phyloP scores from a whole-genome alignment of 2,888 invertebrate genomes.

The Caenorhabditis drosophilae region DNA sequence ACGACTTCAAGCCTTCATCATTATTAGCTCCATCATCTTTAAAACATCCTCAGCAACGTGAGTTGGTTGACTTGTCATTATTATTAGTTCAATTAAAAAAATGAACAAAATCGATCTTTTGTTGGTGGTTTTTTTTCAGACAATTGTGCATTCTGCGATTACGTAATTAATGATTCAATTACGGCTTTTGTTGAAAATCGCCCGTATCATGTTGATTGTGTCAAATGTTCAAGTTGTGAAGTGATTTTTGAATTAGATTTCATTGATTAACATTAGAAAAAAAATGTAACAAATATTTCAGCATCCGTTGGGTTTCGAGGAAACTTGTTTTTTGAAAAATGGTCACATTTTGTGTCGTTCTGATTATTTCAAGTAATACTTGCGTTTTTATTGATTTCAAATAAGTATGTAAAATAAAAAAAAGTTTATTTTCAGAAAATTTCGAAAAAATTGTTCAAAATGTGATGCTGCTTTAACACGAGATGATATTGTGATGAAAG shows the following conservation, averaged over 20 bases:
- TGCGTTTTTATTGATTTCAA: too few relatives aligned
- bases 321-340: conserved; percentile 27
- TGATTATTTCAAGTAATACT: conserved; percentile 34
- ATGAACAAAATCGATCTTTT: too few relatives aligned
- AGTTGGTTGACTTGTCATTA: not conserved
- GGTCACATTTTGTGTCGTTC: conserved; percentile 20
- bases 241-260: not conserved
- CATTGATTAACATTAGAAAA: not conserved
- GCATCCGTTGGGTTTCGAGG: conserved; percentile 22
- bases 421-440: conserved; percentile 75
- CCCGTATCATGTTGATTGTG: conserved; percentile 22
- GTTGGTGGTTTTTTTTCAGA: conserved; percentile 11
- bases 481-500: conserved; percentile 88
- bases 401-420: not conserved
- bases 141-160: conserved; percentile 10
- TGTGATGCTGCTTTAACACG: conserved; percentile 85
- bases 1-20: too few relatives aligned
- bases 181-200: conserved; percentile 11
- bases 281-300: not conserved
- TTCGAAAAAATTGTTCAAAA: conserved; percentile 83
- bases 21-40: too few relatives aligned
- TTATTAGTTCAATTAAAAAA: not conserved
- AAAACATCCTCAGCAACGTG: not conserved
- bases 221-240: conserved; percentile 16
- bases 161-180: conserved; percentile 13